Evolutionary conservation across 2,888 invertebrate species (phyloP).

Genomic region (Stenchaetothrips biformis): DNA sequence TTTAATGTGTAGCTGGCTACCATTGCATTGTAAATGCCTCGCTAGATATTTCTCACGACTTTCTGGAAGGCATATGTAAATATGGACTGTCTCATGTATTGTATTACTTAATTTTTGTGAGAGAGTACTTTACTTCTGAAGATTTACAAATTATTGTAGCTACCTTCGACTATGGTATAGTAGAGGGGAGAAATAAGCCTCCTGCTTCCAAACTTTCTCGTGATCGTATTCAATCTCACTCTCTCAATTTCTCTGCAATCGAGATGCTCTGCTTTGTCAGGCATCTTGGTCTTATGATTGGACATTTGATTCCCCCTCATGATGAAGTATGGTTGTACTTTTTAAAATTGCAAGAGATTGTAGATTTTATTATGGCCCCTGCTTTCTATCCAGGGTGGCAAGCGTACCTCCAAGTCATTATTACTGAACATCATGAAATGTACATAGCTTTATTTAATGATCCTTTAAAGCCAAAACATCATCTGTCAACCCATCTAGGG

Average conservation of each 20-base stretch:
- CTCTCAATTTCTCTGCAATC: neutral
- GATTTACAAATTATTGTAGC: neutral
- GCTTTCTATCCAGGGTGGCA: neutral
- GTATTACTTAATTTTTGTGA: too few relatives aligned
- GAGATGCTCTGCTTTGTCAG: too few relatives aligned
- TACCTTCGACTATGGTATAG: neutral
- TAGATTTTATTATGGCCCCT: neutral
- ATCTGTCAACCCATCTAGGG: neutral
- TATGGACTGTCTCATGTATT: neutral
- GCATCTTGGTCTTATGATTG: too few relatives aligned
- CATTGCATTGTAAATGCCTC: neutral
- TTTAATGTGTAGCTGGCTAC: neutral
- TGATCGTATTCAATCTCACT: neutral
- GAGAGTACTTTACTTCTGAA: neutral
- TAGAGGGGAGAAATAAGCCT: neutral
- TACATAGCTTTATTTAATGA: neutral
- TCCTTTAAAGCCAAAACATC: neutral
- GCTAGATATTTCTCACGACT: neutral
- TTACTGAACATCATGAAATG: constrained; percentile 8
- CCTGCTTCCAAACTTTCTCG: neutral
- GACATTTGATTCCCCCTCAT: too few relatives aligned
- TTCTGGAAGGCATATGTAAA: neutral
- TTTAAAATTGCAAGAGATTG: neutral
- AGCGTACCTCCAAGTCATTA: neutral
- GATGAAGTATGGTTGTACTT: too few relatives aligned